Base-by-base conservation (phyloP, 2,113 vertebrate genomes). In the Perca fluviatilis region DNA sequence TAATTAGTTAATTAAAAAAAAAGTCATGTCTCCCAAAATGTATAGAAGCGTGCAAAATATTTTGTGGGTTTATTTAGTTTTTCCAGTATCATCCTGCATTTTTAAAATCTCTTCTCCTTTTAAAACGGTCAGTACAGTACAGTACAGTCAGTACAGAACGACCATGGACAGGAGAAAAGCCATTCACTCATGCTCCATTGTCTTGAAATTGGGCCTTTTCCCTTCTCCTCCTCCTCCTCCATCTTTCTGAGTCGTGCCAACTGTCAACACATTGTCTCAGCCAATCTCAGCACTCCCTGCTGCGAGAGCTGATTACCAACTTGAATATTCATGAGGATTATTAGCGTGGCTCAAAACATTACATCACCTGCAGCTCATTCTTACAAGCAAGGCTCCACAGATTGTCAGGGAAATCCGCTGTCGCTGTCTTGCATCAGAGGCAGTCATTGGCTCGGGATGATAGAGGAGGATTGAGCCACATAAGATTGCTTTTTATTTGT, bases 281-380 rank as follows among this genome's bases (percentile, higher is more conserved):
- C 91, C 89, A 85, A 88, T 91, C 84, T 27, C 71, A 49, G 57
- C 27, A 6, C 66, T 23, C 30, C 73, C 61, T 74, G 64, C 74
- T 54, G 60, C 47, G 27, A 19, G 73, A 89, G 83, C 79, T 74
- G 80, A 89, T 86, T 88, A 88, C 36, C n/a, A 2, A 43, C 4
- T 27, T 88, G 81, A 88, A 89, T 92, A 91, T 92, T 91, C 82
- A 90, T 87, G 63, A 86, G 74, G 78, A 58, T 76, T 74, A 82
- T 89, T 75, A 61, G 67, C 65, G 85, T 86, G 53, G 71, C 73
- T 83, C 74, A 78, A 46, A 82, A 68, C 56, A 63, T 89, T 73
- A 91, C 88, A 81, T 87, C 88, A 91, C 56, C 79, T 68, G 19
- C 89, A 57, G 76, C 63, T 89, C 61, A 57, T 47, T 79, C 53